A percentile compares a stretch with the other conserved stretches of the same genome.
These are phyloP conservation scores for Ctenosaura bakeri DNA, from an alignment of 2,797 vertebrate species.

Conservation along the genomic window DNA sequence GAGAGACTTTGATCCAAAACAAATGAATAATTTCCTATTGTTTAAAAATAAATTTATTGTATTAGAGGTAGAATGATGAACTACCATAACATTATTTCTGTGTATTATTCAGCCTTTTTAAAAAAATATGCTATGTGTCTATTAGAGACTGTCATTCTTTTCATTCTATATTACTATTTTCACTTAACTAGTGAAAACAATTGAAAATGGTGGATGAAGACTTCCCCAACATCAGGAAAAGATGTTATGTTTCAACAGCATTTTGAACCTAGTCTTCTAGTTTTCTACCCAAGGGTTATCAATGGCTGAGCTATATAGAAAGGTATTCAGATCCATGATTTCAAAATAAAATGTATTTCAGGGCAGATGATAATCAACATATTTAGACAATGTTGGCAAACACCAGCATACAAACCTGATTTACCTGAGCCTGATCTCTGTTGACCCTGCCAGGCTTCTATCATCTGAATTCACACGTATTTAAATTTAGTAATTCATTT, in stretches of 20 bases:
- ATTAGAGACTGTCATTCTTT: background rate
- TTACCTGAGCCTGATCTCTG: background rate
- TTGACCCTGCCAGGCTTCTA: background rate
- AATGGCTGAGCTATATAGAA: background rate
- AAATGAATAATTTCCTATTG: background rate
- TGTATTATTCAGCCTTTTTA: background rate
- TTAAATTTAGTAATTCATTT: background rate
- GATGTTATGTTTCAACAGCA: background rate
- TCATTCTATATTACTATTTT: background rate
- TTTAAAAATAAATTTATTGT: background rate
- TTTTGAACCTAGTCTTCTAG: background rate
- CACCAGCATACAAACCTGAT: background rate
- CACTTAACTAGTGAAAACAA: background rate
- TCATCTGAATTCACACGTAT: background rate
- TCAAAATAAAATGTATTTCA: background rate
- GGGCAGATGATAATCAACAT: background rate
- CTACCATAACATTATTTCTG: background rate
- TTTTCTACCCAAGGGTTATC: background rate
- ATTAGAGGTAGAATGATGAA: background rate
- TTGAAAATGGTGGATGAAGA: background rate
- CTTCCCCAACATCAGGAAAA: background rate
- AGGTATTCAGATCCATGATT: background rate
- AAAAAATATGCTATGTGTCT: background rate
- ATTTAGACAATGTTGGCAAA: background rate
- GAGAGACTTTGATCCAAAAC: too few species aligned